Base-by-base conservation (phyloP, 2,797 vertebrate species). In the Accipiter minullus region DNA sequence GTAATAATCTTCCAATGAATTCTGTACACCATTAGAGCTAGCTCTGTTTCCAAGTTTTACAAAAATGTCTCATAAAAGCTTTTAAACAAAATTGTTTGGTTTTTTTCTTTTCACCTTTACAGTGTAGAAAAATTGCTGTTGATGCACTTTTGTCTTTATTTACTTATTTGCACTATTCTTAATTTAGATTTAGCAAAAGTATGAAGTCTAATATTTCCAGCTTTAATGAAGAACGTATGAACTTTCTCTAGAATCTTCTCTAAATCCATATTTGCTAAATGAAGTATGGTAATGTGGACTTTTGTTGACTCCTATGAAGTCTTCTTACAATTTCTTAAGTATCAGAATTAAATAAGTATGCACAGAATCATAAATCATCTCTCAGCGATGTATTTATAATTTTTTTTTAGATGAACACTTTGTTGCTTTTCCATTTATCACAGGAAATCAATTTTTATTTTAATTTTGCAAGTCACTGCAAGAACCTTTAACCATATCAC, bases 391-490 rank as follows among this genome's bases (percentile, higher is more conserved):
- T 20, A 63, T 38, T 48, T 63, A 12, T 11, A 1, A 20, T 29
- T n/a, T 55, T 59, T 52, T 84, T 56, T 93, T 48, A 50, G 25
- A 62, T 88, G 9, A 85, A 82, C 18, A 34, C 7, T 60, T 63
- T 8, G 9, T 58, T 85, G 6, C 38, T 88, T 83, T 84, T 83
- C 31, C 18, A n/a, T 90, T 90, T 38, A 44, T 83, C 64, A 56
- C 29, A 48, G 40, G 42, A 80, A 87, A 76, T 86, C 34, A 58
- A 66, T 60, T 80, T 89, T 79, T 38, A 31, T 84, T 94, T 91
- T 80, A 34, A 66, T 59, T 91, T 89, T 95, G 4, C 25, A 38
- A 55, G 50, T 80, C 42, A 34, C 31, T 80, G 12, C n/a, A 77
- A 80, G 25, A 82, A 79, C 23, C 10, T 59, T 82, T 69, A 89